These are phyloP conservation scores for Drosophila picticornis DNA, from an alignment of 2,888 invertebrate genomes.

Conservation along the genomic window DNA sequence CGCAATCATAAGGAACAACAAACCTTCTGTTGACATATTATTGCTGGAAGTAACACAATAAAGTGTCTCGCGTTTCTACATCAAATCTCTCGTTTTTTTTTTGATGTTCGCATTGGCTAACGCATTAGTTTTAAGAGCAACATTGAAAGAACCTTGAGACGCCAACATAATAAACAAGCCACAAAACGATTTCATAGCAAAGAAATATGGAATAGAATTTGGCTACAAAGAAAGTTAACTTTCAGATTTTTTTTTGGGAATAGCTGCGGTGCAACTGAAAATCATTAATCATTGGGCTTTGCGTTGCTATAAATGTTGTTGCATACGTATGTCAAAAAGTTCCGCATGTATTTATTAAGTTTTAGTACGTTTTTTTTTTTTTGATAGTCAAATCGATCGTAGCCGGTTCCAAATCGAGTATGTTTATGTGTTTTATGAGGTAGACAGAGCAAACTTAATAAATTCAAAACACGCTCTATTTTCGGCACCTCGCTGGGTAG, in stretches of 20 bases:
- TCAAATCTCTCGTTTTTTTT: conserved; percentile 24
- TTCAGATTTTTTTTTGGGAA: conserved; percentile 3
- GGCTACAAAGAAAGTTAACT: conserved; percentile 28
- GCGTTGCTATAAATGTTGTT: conserved; percentile 7
- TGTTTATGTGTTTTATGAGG: conserved; percentile 56
- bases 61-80: conserved; percentile 23
- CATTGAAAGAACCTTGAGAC: conserved; percentile 55
- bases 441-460: conserved; percentile 52
- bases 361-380: conserved; percentile 36
- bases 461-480: conserved; percentile 73
- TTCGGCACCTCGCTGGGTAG: conserved; percentile 50
- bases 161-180: conserved; percentile 34
- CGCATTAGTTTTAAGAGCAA: conserved; percentile 37
- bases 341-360: conserved; percentile 42
- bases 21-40: conserved; percentile 16
- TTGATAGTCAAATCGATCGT: conserved; percentile 48
- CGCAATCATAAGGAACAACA: too few species aligned
- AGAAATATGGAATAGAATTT: conserved; percentile 35
- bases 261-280: not conserved
- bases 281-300: conserved; percentile 22
- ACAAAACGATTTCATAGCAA: conserved; percentile 16
- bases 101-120: conserved; percentile 32
- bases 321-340: conserved; percentile 25
- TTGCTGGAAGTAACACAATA: conserved; percentile 8
- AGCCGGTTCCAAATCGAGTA: conserved; percentile 31